A percentile compares a stretch with the other conserved stretches of the same genome.
Evolutionary conservation across 2,888 invertebrate genomes (phyloP).

Genomic region (Proisotoma minuta): DNA sequence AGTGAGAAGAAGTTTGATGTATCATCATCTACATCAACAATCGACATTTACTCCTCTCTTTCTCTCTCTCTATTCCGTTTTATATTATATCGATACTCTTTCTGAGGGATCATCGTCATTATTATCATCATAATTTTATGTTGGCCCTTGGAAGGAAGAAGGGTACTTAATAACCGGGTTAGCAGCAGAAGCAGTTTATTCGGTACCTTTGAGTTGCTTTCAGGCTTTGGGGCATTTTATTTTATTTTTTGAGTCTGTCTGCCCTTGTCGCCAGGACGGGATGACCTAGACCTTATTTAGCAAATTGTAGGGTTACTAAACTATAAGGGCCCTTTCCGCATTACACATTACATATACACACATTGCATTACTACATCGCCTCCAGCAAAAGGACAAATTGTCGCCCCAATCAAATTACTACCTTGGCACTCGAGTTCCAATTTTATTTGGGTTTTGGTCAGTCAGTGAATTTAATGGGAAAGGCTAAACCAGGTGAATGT

Average conservation of each 20-base stretch:
- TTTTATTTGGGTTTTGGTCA: too few species aligned
- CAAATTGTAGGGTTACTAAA: too few species aligned
- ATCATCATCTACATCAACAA: conserved; percentile 1
- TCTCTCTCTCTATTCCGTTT: neutral
- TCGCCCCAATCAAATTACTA: conserved; percentile 3
- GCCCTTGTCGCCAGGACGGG: neutral
- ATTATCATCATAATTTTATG: neutral
- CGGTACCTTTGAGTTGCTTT: conserved; percentile 1
- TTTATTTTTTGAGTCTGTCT: neutral
- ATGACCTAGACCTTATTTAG: conserved; percentile 1
- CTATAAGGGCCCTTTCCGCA: too few species aligned
- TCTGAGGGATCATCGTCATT: neutral
- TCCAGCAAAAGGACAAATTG: neutral
- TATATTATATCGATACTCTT: neutral
- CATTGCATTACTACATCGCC: too few species aligned
- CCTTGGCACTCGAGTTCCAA: neutral
- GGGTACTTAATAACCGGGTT: neutral
- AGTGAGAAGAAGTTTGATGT: neutral
- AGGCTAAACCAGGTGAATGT: too few species aligned
- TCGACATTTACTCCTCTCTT: neutral
- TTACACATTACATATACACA: too few species aligned
- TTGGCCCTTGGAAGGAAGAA: neutral
- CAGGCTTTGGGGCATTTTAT: neutral
- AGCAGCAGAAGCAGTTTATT: neutral
- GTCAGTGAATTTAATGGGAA: too few species aligned